A percentile compares a stretch with the other conserved stretches of the same genome.
These are phyloP conservation scores for Argynnis bischoffii DNA, from an alignment of 2,888 invertebrate species.

Conservation along the genomic window DNA sequence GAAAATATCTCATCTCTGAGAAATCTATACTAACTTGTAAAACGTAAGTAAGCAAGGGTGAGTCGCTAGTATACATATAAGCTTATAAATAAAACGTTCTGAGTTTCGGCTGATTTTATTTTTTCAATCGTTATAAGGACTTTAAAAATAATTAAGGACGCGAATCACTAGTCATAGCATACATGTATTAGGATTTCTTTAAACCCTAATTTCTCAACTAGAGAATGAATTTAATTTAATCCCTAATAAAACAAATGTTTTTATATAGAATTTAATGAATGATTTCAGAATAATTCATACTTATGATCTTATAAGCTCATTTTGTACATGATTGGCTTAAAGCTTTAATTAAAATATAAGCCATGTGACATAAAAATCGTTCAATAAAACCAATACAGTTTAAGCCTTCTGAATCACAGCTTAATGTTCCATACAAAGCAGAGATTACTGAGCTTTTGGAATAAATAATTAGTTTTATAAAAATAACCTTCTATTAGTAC, in stretches of 20 bases:
- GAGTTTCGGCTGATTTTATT: too few relatives aligned
- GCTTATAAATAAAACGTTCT: too few relatives aligned
- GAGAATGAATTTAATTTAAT: too few relatives aligned
- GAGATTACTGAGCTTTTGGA: conserved; percentile 8
- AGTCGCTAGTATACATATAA: too few relatives aligned
- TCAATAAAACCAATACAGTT: conserved; percentile 16
- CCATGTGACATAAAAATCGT: conserved; percentile 15
- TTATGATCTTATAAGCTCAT: neutral
- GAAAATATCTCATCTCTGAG: too few relatives aligned
- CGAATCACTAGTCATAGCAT: too few relatives aligned
- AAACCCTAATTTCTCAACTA: too few relatives aligned
- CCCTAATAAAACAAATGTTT: neutral
- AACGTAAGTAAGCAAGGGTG: too few relatives aligned
- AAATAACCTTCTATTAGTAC: neutral
- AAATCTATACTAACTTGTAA: too few relatives aligned
- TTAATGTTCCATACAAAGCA: conserved; percentile 9
- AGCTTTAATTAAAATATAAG: conserved; percentile 18
- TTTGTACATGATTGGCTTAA: neutral
- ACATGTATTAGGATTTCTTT: too few relatives aligned
- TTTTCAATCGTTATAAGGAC: too few relatives aligned
- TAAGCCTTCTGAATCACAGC: conserved; percentile 13
- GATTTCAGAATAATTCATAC: neutral
- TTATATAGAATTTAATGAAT: neutral
- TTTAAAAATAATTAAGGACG: too few relatives aligned
- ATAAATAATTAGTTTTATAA: conserved; percentile 13